Percentiles rank a stretch among this genome's conserved stretches.
Conservation (phyloP, 30 jellyfish, hydroid and myxozoan genomes). For the Sanderia malayensis region DNA sequence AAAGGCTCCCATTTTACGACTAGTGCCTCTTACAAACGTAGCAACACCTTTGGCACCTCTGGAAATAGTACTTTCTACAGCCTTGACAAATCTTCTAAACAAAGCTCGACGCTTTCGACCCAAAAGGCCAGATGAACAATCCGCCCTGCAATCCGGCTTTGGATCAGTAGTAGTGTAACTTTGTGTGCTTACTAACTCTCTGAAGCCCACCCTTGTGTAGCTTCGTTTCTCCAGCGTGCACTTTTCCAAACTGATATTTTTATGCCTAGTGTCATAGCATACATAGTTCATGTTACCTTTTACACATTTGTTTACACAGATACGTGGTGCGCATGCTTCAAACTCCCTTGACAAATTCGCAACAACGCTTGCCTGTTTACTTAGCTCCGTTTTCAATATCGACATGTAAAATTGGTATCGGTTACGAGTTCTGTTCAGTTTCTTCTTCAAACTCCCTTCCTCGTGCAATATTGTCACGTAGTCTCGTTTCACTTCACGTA, state of each 20-base stretch:
- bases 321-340: slow-evolving; percentile 46
- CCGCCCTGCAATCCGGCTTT: slow-evolving; percentile 20
- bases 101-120: slow-evolving; percentile 57
- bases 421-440: slow-evolving; percentile 1
- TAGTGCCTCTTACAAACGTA: slow-evolving; percentile 2
- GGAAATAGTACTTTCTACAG: no score
- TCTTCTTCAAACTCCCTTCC: not conserved
- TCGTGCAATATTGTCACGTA: not conserved
- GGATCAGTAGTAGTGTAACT: slow-evolving; percentile 6
- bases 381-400: not conserved
- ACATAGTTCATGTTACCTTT: slow-evolving; percentile 37
- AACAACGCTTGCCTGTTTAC: slow-evolving; percentile 11
- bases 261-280: slow-evolving; percentile 38
- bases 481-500: not conserved
- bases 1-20: slow-evolving; percentile 38
- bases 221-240: slow-evolving; percentile 29
- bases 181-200: not conserved
- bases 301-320: slow-evolving; percentile 45
- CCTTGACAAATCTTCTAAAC: not conserved
- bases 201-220: slow-evolving; percentile 4
- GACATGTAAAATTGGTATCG: not conserved
- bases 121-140: slow-evolving; percentile 59
- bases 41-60: slow-evolving; percentile 8
- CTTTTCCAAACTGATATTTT: slow-evolving; percentile 4
- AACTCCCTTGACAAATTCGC: slow-evolving; percentile 32